A percentile compares a stretch with the other conserved stretches of the same genome.
phyloP scores from a whole-genome alignment of 2,113 vertebrate genomes.

The Leucopsar rothschildi region DNA sequence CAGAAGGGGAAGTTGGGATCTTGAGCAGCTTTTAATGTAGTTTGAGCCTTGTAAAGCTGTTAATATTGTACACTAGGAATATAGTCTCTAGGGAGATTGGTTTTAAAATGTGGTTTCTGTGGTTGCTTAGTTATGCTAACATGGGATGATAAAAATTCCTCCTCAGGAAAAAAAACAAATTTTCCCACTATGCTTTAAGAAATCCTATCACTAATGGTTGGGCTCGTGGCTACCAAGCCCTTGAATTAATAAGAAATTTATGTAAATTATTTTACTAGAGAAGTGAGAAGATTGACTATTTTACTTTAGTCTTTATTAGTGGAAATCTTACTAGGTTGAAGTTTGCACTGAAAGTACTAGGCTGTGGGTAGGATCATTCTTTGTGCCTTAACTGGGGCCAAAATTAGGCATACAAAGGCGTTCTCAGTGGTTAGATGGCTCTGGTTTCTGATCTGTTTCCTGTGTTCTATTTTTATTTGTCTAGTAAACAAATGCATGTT shows the following conservation, averaged over 20 bases:
- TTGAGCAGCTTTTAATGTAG: neutral
- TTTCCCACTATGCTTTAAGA: neutral
- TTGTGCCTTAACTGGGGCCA: neutral
- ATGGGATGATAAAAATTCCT: conserved; percentile 7
- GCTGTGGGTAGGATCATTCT: neutral
- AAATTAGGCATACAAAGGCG: neutral
- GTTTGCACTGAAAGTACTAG: neutral
- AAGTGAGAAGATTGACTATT: neutral
- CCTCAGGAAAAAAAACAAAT: neutral
- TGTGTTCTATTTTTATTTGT: neutral
- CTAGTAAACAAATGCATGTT: neutral
- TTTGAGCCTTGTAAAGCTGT: neutral
- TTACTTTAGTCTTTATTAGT: neutral
- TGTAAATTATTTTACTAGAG: neutral
- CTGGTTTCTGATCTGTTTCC: neutral
- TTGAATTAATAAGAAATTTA: neutral
- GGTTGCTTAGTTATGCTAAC: conserved; percentile 8
- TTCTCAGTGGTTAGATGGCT: neutral
- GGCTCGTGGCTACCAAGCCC: neutral
- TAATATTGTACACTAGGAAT: neutral
- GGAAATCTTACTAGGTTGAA: neutral
- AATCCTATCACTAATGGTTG: neutral
- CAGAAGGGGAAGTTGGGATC: neutral
- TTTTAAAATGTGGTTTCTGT: conserved; percentile 6
- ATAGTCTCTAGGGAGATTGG: neutral